A percentile compares a stretch with the other conserved stretches of the same genome.
These are phyloP conservation scores for Cotesia chilonis DNA, from an alignment of 1,140 invertebrate species.

Conservation along the genomic window DNA sequence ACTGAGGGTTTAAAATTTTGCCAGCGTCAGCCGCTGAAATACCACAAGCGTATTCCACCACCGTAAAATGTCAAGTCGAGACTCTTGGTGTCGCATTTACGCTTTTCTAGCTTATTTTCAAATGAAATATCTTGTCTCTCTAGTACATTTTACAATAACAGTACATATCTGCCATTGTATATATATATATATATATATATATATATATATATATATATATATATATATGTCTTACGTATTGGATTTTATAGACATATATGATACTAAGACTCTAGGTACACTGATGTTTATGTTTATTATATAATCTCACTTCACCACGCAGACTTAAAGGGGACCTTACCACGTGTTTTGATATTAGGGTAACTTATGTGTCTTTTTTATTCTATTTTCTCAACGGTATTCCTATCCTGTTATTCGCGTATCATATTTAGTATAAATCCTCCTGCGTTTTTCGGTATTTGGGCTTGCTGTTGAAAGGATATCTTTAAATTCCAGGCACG, in stretches of 20 bases:
- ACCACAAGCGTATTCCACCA: constrained; percentile 24
- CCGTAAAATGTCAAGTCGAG: constrained; percentile 15
- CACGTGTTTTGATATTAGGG: constrained; percentile 11
- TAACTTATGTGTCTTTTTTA: constrained; percentile 9
- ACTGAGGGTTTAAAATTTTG: constrained; percentile 30
- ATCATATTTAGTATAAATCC: not conserved
- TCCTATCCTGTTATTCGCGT: not conserved
- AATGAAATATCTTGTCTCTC: constrained; percentile 7
- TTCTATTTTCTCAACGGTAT: not conserved
- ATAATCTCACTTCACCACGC: constrained; percentile 30
- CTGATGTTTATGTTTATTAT: constrained; percentile 27
- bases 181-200: not conserved
- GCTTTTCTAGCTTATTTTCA: constrained; percentile 29
- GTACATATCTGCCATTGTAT: not conserved
- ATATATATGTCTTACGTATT: constrained; percentile 14
- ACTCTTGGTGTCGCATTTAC: constrained; percentile 2
- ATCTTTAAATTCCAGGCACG: constrained; percentile 14
- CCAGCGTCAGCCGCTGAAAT: constrained; percentile 35
- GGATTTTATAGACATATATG: constrained; percentile 23
- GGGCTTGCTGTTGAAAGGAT: constrained; percentile 4
- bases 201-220: constrained; percentile 2
- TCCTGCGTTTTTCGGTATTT: too few relatives aligned
- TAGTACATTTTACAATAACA: not conserved
- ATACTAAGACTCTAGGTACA: too few relatives aligned
- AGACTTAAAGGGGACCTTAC: constrained; percentile 37